phyloP scores from a whole-genome alignment of 2,797 vertebrate genomes.

The Rhabdomys pumilio region DNA sequence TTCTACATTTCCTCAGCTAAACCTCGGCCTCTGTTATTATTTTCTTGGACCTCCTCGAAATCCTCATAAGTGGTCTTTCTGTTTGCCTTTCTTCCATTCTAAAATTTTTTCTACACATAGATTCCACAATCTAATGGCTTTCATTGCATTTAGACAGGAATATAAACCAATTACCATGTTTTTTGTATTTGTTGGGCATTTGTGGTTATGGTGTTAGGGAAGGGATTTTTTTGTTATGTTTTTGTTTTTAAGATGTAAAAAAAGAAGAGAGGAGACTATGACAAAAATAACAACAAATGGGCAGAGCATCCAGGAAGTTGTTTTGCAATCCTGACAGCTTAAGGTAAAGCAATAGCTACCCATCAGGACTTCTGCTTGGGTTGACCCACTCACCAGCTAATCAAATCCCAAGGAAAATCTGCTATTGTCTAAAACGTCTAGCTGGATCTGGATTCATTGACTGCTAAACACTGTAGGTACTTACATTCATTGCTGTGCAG shows the following conservation, averaged over 20 bases:
- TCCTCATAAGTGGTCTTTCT: neutral
- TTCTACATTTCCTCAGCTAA: neutral
- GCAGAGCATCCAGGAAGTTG: neutral
- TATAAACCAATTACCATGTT: neutral
- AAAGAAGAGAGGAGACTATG: neutral
- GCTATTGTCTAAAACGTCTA: neutral
- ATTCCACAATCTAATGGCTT: neutral
- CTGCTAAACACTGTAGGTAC: neutral
- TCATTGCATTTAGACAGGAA: slow-evolving; percentile 46
- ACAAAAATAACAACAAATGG: neutral
- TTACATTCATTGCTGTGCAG: neutral
- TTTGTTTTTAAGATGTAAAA: neutral
- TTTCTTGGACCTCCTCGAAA: neutral
- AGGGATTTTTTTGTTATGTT: neutral
- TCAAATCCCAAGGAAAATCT: neutral
- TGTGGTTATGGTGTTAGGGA: neutral
- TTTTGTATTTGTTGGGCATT: slow-evolving; percentile 20
- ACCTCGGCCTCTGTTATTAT: neutral
- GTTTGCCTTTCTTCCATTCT: neutral
- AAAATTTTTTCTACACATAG: neutral
- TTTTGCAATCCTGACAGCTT: neutral
- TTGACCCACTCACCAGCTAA: neutral
- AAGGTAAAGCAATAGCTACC: neutral
- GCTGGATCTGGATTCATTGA: neutral
- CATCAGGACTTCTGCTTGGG: neutral